Evolutionary conservation across 1,140 invertebrate species (phyloP), one percentile per base, ranked within the genome.

Genomic region (Saccostrea glomerata): DNA sequence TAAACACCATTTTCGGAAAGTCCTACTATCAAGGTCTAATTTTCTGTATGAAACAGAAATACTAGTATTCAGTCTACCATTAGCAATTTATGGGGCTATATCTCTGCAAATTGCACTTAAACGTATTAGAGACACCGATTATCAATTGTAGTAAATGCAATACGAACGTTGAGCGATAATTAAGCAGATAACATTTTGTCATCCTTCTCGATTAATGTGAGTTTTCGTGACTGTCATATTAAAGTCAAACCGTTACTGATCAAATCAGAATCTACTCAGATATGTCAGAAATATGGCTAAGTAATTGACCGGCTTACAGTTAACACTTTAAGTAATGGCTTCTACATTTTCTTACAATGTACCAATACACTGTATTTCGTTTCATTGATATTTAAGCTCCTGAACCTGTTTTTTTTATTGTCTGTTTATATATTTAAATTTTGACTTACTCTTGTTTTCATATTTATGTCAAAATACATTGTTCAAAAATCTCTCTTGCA

Each of bases 101-200:
- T 77, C 70, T 25, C 70, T 77, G 70, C 70, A 77, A 77, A 77
- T 77, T 77, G 70, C 70, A 77, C 70, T 77, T 77, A 77, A 77
- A 77, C 70, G 70, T 77, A 77, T 77, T 77, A 77, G 70, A 77
- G 70, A 77, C 70, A 77, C 23, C 30, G 70, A 77, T 77, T 77
- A 77, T 77, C 70, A 77, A 77, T 77, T 77, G 70, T 77, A 77
- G 70, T 77, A 77, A 77, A 77, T 77, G 70, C 70, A 77, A 30
- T 77, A 25, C 70, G 70, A 77, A 77, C 30, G 70, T 17, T 77
- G 70, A 30, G 70, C 30, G 70, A 77, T 77, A 77, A 77, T 77
- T 77, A 77, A 77, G 70, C 70, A 77, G 70, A 77, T 77, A 77
- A 77, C 23, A 11, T 77, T 77, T 77, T 77, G 70, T 77, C 70